Evolutionary conservation across 2,888 invertebrate genomes (phyloP), one percentile per base, ranked within the genome.

Genomic region (Chelonus formosanus): DNA sequence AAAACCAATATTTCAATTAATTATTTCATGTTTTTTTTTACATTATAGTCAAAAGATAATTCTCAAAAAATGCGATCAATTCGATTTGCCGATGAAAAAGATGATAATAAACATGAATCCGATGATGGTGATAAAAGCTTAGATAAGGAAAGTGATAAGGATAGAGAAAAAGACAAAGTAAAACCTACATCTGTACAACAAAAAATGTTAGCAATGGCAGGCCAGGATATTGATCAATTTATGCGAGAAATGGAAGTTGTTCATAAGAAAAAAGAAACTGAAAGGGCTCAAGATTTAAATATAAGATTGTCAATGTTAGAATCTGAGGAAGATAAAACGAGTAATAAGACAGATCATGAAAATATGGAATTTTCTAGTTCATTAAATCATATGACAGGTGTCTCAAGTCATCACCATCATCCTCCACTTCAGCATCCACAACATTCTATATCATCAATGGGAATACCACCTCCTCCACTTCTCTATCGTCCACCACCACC

Each of bases 211-310:
- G 92, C 91, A n/a, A 88, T 95, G 77, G 93, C 94, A 7, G 95
- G 95, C 0, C 95, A 96, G 85, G 95, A 95, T 78, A 93, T 96
- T 31, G 96, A 96, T 75, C 93, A 93, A 70, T 95, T 95, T 75
- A 95, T 95, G 93, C 92, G 94, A 78, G 95, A 95, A 86, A 94
- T 93, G 93, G 94, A 94, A 84, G 92, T 91, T 69, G 93, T 92
- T 0, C 93, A 93, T 73, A 90, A 90, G 78, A 92, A 92, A 80
- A 88, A 90, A 69, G 92, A 90, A 78, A 85, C 88, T n/a, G 90
- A 91, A 74, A 85, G 90, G 73, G 88, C 88, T 0, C 88, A 88
- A 20, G 90, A 90, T 78, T 85, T 89, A 57, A 88, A 84, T 75
- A 87, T 88, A 1, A 85, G 89, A 80, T 85, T 83, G 31, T 82